Evolutionary conservation across 2,797 vertebrate genomes (phyloP).

Genomic region (Chiloscyllium punctatum): DNA sequence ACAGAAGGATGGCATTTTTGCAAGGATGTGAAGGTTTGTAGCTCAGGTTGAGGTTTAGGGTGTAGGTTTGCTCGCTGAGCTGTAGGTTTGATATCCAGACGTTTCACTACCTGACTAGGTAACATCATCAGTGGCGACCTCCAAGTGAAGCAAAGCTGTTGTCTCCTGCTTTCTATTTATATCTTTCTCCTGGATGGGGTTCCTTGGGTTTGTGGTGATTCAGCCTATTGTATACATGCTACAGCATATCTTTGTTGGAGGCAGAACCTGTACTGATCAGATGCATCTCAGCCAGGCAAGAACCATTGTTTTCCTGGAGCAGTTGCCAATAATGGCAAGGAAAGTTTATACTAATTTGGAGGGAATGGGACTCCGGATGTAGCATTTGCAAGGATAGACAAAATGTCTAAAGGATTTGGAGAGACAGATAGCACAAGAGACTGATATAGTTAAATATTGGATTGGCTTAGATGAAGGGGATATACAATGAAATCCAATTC

Average conservation of each 20-base stretch:
- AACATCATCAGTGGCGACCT: no score
- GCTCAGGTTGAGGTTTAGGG: no score
- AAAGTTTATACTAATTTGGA: neutral
- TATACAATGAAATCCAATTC: neutral
- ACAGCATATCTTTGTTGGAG: neutral
- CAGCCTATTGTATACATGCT: neutral
- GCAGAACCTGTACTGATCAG: neutral
- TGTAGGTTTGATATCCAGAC: no score
- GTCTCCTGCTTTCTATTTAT: no score
- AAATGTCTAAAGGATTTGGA: neutral
- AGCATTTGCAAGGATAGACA: neutral
- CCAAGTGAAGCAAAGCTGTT: no score
- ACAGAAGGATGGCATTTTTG: neutral
- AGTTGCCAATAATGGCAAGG: neutral
- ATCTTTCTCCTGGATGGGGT: no score
- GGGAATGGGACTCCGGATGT: neutral
- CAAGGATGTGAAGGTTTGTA: no score
- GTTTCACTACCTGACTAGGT: no score
- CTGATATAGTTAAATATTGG: neutral
- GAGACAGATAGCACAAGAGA: no score
- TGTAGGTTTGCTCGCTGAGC: no score
- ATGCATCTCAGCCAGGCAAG: neutral
- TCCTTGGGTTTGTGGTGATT: no score
- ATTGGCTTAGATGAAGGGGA: neutral
- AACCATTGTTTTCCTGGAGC: neutral